Conservation (phyloP, 2,888 invertebrate genomes). For the Cenopis cana region DNA sequence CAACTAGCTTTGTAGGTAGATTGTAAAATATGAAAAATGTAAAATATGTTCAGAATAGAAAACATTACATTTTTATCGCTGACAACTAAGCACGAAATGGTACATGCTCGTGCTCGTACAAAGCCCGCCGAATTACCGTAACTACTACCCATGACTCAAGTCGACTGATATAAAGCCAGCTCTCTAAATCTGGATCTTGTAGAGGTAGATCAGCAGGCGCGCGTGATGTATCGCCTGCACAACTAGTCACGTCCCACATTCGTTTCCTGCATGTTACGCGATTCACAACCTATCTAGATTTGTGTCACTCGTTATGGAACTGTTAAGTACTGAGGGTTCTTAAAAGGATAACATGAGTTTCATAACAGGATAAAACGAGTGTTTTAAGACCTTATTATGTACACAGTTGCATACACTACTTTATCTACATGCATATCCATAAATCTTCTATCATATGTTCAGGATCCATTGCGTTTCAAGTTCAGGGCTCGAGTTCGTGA, state of each 20-base stretch:
- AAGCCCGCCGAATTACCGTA: neutral
- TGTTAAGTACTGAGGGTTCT: too few species aligned
- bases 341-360: too few species aligned
- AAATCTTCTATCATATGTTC: too few species aligned
- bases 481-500: too few species aligned
- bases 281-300: neutral
- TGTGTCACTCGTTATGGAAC: too few species aligned
- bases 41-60: neutral
- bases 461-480: too few species aligned
- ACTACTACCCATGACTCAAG: neutral
- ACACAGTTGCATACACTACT: neutral
- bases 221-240: conserved; percentile 31
- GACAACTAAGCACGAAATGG: neutral
- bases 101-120: neutral
- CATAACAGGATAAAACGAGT: too few species aligned
- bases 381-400: too few species aligned
- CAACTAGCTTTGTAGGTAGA: too few species aligned
- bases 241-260: conserved; percentile 42
- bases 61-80: too few species aligned
- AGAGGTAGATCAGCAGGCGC: conserved; percentile 23
- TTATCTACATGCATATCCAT: too few species aligned
- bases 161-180: conserved; percentile 20
- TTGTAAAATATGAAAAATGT: neutral
- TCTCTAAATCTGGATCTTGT: conserved; percentile 28
- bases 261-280: conserved; percentile 17